Base-by-base conservation (phyloP, 2,888 invertebrate species). In the Drosophila rubida region DNA sequence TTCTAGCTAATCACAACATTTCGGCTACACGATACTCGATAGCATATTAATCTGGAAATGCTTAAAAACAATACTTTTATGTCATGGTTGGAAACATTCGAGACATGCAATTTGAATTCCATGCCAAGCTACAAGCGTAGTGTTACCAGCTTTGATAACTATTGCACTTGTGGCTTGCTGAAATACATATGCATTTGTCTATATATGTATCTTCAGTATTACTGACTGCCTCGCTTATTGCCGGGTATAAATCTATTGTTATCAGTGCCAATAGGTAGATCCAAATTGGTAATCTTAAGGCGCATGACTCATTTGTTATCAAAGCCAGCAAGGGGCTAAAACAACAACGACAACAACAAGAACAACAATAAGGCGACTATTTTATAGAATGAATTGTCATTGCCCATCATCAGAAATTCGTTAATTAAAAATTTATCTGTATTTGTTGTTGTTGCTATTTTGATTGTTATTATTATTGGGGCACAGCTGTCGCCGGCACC, bases 401-500 rank as follows among this genome's bases (percentile, higher is more conserved):
- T 35, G 37, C n/a, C 50, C 50, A 57, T 48, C 23, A 42, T 23
- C 11, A 14, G 30, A 45, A 25, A 27, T 37, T 54, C 8, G 35
- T 45, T 87, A 79, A 79, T 77, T 83, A 75, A 84, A 80, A 75
- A 44, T 27, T 68, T 50, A 79, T 78, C 73, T 66, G 32, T 4
- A 32, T n/a, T n/a, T 32, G 19, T 30, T 37, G 59, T 6, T 25
- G 19, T 46, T 25, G n/a, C 16, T 39, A 3, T 19, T 19, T 2
- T 19, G 3, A 19, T 19, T 19, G 1, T 9, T 39, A 46, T 27
- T 37, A 51, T 13, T 9, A 46, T 61, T 51, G 27, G 22, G 54
- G 62, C 76, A 45, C 67, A 92, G 92, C 92, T 78, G 87, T 91
- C 74, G 88, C 88, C 55, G 90, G 88, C 62, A 92, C 92, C 57